A percentile compares a stretch with the other conserved stretches of the same genome.
Conservation (phyloP, 2,888 invertebrate species). For the Drosophila villosipedis region DNA sequence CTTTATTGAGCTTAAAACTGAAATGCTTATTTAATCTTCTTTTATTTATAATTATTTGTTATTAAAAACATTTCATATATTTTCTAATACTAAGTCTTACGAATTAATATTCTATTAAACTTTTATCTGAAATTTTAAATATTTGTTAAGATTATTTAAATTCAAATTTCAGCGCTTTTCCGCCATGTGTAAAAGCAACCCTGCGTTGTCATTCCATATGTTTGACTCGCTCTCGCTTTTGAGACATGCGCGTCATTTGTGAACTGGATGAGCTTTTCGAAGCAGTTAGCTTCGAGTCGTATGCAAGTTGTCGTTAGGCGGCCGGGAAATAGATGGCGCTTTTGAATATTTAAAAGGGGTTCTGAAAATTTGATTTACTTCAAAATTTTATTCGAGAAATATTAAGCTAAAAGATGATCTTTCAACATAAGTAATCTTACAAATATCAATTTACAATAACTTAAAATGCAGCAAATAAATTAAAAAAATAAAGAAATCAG, state of each 20-base stretch:
- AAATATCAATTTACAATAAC: background rate
- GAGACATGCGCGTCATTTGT: too few species aligned
- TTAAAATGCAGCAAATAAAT: background rate
- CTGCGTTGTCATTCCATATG: background rate
- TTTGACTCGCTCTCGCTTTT: constrained; percentile 8
- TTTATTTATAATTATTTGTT: background rate
- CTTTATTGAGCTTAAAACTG: background rate
- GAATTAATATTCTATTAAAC: background rate
- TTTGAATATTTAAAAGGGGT: background rate
- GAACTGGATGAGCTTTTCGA: background rate
- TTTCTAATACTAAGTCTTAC: background rate
- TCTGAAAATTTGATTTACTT: background rate
- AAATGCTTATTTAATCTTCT: background rate
- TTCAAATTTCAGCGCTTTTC: background rate
- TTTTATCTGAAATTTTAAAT: background rate
- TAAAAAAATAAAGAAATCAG: background rate
- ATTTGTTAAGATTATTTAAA: background rate
- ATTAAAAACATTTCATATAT: background rate
- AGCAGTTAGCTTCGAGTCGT: constrained; percentile 22
- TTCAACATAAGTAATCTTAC: too few species aligned
- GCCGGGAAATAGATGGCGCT: constrained; percentile 6
- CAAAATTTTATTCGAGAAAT: background rate
- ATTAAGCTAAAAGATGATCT: background rate
- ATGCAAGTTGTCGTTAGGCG: fast-evolving
- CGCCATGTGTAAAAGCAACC: constrained; percentile 7